These are phyloP conservation scores for Carcina quercana DNA, from an alignment of 2,888 invertebrate species.

Conservation along the genomic window DNA sequence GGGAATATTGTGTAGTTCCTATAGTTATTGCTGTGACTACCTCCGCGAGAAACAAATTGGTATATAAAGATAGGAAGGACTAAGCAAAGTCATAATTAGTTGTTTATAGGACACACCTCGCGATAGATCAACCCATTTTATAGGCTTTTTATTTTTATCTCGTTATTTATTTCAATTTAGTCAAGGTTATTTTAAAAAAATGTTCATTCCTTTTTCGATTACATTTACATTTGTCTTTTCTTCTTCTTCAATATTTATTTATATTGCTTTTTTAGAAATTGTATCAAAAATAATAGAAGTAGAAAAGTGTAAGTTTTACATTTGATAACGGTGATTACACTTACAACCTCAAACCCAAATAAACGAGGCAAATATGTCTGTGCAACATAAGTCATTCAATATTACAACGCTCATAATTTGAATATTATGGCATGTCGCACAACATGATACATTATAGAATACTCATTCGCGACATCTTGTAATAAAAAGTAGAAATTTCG, in stretches of 20 bases:
- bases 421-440: too few relatives aligned
- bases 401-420: too few relatives aligned
- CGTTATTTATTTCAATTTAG: neutral
- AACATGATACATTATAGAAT: too few relatives aligned
- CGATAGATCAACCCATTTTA: neutral
- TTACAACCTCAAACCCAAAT: too few relatives aligned
- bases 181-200: neutral
- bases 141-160: too few relatives aligned
- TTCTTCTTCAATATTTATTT: neutral
- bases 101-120: neutral
- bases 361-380: too few relatives aligned
- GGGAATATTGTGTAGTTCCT: neutral
- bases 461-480: conserved; percentile 32
- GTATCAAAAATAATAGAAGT: too few relatives aligned
- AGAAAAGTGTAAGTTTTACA: too few relatives aligned
- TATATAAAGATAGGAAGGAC: neutral
- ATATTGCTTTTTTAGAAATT: too few relatives aligned
- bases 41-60: neutral
- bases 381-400: too few relatives aligned
- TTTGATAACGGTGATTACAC: too few relatives aligned
- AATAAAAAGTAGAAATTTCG: conserved; percentile 38
- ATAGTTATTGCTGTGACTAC: neutral
- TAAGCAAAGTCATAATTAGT: neutral
- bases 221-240: neutral
- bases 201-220: neutral